phyloP scores from a whole-genome alignment of 2,888 invertebrate species.

The Bombyx huttoni region DNA sequence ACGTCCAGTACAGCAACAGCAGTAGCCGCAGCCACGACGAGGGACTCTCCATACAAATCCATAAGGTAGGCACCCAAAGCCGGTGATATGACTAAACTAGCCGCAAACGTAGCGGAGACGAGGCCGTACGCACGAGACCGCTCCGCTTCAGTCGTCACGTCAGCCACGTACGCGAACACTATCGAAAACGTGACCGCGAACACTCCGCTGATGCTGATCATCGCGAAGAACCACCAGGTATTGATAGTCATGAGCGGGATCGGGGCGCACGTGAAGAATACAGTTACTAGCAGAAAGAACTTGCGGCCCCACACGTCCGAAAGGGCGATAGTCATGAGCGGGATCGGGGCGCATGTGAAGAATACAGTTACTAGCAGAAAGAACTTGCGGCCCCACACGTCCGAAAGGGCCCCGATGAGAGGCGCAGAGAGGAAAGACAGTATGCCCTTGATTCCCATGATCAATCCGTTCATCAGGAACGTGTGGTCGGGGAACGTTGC shows the following conservation, averaged over 20 bases:
- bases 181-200: slow-evolving; percentile 99
- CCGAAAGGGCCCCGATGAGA: slow-evolving; percentile 95
- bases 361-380: slow-evolving; percentile 98
- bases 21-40: slow-evolving; percentile 95
- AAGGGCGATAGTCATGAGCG: slow-evolving; percentile 95
- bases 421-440: slow-evolving; percentile 98
- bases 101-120: slow-evolving; percentile 99
- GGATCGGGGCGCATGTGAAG: slow-evolving; percentile 99
- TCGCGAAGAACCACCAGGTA: slow-evolving; percentile 99
- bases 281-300: slow-evolving; percentile 96
- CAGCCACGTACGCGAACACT: slow-evolving; percentile 99
- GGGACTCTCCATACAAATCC: slow-evolving; percentile 85
- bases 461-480: slow-evolving; percentile 99
- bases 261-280: slow-evolving; percentile 98
- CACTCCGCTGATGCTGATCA: slow-evolving; percentile 98
- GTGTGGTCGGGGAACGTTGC: slow-evolving; percentile 99
- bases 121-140: slow-evolving; percentile 95
- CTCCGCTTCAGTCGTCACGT: slow-evolving; percentile 97
- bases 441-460: slow-evolving; percentile 98
- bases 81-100: slow-evolving; percentile 98
- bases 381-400: slow-evolving; percentile 98
- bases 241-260: slow-evolving; percentile 99
- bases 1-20: slow-evolving; percentile 96
- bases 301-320: slow-evolving; percentile 99
- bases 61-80: slow-evolving; percentile 93